phyloP scores from a whole-genome alignment of 2,113 vertebrate species.

The Myodes glareolus region DNA sequence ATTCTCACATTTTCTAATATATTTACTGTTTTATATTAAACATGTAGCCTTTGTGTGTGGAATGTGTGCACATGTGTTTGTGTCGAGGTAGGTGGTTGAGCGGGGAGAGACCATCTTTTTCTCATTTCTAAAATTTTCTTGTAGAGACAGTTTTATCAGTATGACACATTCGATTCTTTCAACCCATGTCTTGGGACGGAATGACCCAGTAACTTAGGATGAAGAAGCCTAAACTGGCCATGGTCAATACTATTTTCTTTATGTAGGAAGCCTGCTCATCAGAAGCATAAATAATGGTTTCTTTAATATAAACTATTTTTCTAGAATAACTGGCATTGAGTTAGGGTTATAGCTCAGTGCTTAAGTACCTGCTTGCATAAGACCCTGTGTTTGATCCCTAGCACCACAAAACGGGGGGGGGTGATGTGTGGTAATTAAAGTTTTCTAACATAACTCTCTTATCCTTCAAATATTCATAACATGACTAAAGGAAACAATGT shows the following conservation, averaged over 20 bases:
- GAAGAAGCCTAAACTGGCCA: background rate
- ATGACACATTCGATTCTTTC: background rate
- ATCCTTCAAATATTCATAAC: background rate
- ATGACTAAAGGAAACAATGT: background rate
- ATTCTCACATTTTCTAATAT: background rate
- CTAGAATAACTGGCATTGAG: background rate
- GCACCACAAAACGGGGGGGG: background rate
- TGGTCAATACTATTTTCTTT: background rate
- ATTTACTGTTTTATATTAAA: background rate
- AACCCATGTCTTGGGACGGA: no score
- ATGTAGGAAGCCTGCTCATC: background rate
- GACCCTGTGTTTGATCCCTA: background rate
- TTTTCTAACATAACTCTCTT: background rate
- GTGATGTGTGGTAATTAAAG: background rate
- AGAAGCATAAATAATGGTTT: background rate
- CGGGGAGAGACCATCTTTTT: background rate
- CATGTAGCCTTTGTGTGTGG: background rate
- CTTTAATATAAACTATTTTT: background rate
- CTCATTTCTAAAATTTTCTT: background rate
- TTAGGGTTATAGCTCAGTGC: background rate
- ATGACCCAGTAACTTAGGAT: background rate
- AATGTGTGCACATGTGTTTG: background rate
- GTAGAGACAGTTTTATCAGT: background rate
- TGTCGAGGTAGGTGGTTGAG: background rate
- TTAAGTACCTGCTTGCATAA: background rate